These are phyloP conservation scores for Eupleurogrammus muticus DNA, from an alignment of 2,797 vertebrate genomes.

Conservation along the genomic window DNA sequence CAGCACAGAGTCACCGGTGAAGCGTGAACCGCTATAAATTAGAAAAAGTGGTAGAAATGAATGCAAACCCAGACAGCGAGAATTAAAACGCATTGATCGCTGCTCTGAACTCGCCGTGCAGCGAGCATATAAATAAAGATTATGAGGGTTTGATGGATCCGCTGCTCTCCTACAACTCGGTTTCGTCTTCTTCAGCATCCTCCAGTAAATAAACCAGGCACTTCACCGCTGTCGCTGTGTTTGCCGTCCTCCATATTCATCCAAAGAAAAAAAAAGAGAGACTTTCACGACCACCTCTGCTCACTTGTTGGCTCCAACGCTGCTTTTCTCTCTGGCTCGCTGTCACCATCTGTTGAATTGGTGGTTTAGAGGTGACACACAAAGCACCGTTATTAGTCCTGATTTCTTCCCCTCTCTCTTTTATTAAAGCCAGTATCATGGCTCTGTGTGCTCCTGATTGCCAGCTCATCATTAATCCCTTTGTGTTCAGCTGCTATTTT, in stretches of 20 bases:
- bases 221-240: background rate
- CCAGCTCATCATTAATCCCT: conserved; percentile 21
- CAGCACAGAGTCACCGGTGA: no score
- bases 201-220: no score
- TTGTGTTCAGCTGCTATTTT: background rate
- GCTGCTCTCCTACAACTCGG: no score
- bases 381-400: background rate
- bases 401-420: no score
- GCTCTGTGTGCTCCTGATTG: conserved; percentile 2
- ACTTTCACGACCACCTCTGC: background rate
- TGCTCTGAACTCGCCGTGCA: background rate
- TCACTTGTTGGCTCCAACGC: background rate
- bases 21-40: no score
- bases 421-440: no score
- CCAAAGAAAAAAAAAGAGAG: conserved; percentile 1
- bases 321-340: background rate
- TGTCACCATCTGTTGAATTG: conserved; percentile 34
- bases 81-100: background rate
- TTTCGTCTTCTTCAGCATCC: no score
- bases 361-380: background rate
- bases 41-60: no score
- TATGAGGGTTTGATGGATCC: background rate
- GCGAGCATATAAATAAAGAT: background rate
- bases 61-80: no score
- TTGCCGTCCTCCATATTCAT: background rate